Percentiles rank a stretch among this genome's conserved stretches.
Conservation (phyloP, 2,113 vertebrate species). For the Cyrtonyx montezumae region DNA sequence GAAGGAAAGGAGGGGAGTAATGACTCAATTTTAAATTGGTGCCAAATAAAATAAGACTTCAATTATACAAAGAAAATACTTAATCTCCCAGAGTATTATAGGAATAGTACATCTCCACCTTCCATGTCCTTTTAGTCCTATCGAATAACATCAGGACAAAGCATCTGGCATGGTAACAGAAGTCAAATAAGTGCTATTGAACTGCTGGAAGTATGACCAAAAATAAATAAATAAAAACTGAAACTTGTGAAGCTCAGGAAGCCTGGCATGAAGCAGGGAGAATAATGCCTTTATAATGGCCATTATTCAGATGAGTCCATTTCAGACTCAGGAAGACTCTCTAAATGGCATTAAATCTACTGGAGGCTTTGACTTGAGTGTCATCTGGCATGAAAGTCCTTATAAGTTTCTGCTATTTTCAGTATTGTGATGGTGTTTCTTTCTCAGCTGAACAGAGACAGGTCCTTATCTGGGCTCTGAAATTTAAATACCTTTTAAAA, state of each 20-base stretch:
- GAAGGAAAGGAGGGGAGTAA: background rate
- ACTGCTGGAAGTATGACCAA: background rate
- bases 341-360: background rate
- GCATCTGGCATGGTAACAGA: background rate
- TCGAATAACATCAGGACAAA: background rate
- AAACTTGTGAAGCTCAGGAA: background rate
- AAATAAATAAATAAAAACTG: too few relatives aligned
- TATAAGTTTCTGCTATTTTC: background rate
- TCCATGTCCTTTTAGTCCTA: background rate
- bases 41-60: constrained; percentile 6
- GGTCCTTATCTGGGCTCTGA: background rate
- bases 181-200: background rate
- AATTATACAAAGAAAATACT: background rate
- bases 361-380: background rate
- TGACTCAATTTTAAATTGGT: background rate
- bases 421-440: background rate
- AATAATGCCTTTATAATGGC: background rate
- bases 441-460: background rate
- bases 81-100: background rate
- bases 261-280: background rate
- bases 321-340: background rate
- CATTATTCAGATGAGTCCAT: background rate
- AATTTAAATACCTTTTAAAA: background rate
- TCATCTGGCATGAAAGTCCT: background rate
- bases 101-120: background rate